A percentile compares a stretch with the other conserved stretches of the same genome.
Evolutionary conservation across 2,113 vertebrate species (phyloP).

Genomic region (Erythrocercus mccallii): DNA sequence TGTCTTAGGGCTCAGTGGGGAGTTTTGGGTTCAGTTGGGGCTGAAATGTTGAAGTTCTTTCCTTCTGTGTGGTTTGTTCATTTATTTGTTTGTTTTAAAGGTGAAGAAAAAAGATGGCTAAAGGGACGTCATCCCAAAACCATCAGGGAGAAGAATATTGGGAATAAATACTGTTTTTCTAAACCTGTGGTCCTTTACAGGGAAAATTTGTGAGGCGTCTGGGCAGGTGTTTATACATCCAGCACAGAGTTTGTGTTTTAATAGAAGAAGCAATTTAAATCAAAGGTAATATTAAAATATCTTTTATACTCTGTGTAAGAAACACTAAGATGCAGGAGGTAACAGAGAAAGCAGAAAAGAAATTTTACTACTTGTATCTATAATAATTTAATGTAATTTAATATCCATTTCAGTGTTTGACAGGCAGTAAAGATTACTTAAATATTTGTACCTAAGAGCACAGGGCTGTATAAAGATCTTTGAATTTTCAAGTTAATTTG

Average conservation of each 20-base stretch:
- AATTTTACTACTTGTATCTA: neutral
- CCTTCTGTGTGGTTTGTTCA: neutral
- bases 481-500: conserved; percentile 45
- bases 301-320: neutral
- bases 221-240: neutral
- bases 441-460: conserved; percentile 44
- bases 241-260: neutral
- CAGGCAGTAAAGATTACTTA: conserved; percentile 23
- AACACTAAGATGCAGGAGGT: neutral
- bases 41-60: neutral
- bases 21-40: neutral
- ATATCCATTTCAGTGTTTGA: conserved; percentile 45
- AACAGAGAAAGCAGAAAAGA: neutral
- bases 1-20: neutral
- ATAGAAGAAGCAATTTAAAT: neutral
- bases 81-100: neutral
- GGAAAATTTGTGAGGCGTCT: neutral
- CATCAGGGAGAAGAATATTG: neutral
- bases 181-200: neutral
- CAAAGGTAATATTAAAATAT: neutral
- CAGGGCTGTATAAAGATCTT: conserved; percentile 21
- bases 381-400: conserved; percentile 39
- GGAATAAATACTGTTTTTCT: neutral
- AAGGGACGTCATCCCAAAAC: neutral
- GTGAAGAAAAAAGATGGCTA: neutral